Evolutionary conservation across 53 echinoderm and acorn worm genomes (phyloP).

Genomic region (Apostichopus leukothele): DNA sequence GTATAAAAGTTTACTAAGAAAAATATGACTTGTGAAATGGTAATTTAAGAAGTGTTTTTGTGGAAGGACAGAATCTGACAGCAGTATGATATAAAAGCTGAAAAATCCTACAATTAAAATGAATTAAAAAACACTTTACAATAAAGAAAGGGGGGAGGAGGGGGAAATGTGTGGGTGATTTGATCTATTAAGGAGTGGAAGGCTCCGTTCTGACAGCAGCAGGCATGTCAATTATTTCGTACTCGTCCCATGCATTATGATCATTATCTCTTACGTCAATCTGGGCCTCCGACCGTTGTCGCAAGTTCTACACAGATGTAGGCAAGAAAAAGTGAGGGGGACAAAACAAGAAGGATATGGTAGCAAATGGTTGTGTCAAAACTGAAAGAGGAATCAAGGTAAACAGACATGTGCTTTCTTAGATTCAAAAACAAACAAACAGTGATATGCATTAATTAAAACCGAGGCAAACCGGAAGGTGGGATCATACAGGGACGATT

Average conservation of each 20-base stretch:
- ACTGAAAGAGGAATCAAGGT: neutral
- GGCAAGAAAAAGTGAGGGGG: constrained; percentile 19
- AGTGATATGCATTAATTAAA: neutral
- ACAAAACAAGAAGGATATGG: constrained; percentile 37
- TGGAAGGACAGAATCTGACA: no score
- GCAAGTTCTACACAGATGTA: constrained; percentile 25
- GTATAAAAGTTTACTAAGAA: no score
- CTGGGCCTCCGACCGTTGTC: constrained; percentile 44
- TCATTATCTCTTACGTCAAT: constrained; percentile 45
- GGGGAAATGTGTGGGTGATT: no score
- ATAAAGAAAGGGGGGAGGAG: no score
- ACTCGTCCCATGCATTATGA: constrained; percentile 40
- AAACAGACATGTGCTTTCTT: neutral
- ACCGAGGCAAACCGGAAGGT: neutral
- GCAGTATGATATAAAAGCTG: no score
- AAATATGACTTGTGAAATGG: no score
- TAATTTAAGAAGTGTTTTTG: no score
- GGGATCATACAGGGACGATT: neutral
- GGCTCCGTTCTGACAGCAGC: constrained; percentile 16
- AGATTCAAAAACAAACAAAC: neutral
- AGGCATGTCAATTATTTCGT: constrained; percentile 31
- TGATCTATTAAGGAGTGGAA: constrained; percentile 3
- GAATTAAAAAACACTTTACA: no score
- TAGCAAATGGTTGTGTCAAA: constrained; percentile 6
- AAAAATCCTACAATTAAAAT: no score